phyloP scores from a whole-genome alignment of 2,113 vertebrate species.

The Gambusia affinis region DNA sequence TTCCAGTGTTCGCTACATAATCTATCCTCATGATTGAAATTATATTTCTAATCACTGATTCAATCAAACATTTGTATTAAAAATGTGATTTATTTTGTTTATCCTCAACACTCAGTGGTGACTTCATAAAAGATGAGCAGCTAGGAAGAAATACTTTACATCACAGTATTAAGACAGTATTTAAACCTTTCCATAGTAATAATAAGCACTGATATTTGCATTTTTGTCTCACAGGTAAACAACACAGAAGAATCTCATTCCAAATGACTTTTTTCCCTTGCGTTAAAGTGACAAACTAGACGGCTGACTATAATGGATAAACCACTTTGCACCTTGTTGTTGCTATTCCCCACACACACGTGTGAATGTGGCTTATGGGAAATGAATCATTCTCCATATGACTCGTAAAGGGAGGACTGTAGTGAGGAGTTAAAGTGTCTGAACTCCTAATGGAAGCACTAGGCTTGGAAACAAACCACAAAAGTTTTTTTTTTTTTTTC shows the following conservation, averaged over 20 bases:
- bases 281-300: conserved; percentile 51
- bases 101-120: not conserved
- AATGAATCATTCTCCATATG: conserved; percentile 49
- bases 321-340: conserved; percentile 75
- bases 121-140: not conserved
- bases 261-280: conserved; percentile 56
- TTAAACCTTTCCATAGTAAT: conserved; percentile 11
- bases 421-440: conserved; percentile 67
- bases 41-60: too few species aligned
- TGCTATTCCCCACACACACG: conserved; percentile 51
- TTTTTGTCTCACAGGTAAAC: conserved; percentile 13
- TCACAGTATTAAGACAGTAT: not conserved
- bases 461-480: conserved; percentile 40
- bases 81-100: not conserved
- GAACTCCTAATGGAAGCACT: conserved; percentile 59
- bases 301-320: conserved; percentile 57
- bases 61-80: too few species aligned
- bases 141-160: not conserved
- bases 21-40: too few species aligned
- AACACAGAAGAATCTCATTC: conserved; percentile 8
- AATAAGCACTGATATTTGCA: conserved; percentile 13
- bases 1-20: too few species aligned
- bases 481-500: conserved; percentile 6
- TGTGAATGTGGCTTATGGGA: conserved; percentile 63
- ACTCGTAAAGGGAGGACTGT: conserved; percentile 40